Conservation (phyloP, 2,797 vertebrate genomes). For the Platalea minor region DNA sequence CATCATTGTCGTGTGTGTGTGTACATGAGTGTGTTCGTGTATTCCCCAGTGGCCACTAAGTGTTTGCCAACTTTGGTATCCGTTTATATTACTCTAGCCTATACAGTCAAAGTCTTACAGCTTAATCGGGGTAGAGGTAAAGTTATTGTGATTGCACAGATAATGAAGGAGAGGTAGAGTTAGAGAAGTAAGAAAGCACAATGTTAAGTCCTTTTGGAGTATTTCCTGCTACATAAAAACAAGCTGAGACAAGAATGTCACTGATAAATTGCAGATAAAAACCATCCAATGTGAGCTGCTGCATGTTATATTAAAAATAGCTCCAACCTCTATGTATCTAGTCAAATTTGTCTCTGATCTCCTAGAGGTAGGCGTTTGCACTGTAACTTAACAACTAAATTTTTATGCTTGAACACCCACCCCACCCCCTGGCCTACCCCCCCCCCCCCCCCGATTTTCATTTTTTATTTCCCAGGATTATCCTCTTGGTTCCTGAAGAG, state of each 20-base stretch:
- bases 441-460: background rate
- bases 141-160: background rate
- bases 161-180: background rate
- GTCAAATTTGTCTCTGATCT: background rate
- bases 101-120: background rate
- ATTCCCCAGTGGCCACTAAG: rapidly evolving
- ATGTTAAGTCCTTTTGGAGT: background rate
- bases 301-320: rapidly evolving
- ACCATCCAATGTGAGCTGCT: background rate
- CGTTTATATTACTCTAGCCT: background rate
- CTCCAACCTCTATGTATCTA: background rate
- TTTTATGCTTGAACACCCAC: background rate
- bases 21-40: background rate
- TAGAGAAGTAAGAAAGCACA: background rate
- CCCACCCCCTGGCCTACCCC: no score
- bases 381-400: background rate
- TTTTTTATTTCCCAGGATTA: background rate
- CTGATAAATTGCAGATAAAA: background rate
- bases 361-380: background rate
- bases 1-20: background rate
- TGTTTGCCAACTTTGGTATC: background rate
- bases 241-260: background rate
- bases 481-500: background rate
- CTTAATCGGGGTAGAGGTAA: background rate
- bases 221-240: background rate